Percentiles rank a stretch among this genome's conserved stretches.
These are phyloP conservation scores for Coptodon bakossiorum DNA, from an alignment of 2,113 vertebrate genomes.

Conservation along the genomic window DNA sequence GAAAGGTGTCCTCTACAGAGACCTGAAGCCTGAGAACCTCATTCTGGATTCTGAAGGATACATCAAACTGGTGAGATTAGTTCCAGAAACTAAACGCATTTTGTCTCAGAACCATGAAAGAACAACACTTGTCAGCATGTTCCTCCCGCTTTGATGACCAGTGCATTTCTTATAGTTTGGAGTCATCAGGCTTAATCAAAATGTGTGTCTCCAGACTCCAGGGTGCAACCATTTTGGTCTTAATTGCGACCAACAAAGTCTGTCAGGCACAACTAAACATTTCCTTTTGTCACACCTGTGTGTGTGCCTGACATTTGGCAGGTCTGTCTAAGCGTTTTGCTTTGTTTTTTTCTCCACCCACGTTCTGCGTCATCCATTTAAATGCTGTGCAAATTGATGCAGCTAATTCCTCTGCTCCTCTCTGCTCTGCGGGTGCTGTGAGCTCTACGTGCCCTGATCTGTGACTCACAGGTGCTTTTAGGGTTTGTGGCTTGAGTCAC, in stretches of 20 bases:
- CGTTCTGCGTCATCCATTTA: background rate
- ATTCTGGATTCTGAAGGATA: slow-evolving; percentile 89
- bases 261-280: background rate
- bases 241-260: rapidly evolving
- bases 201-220: background rate
- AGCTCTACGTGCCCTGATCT: background rate
- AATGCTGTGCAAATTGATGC: background rate
- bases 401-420: background rate
- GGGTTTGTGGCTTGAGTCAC: background rate
- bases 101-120: background rate
- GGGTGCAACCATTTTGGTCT: background rate
- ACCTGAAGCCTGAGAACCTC: slow-evolving; percentile 92
- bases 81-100: background rate
- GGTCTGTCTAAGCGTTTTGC: background rate
- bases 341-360: background rate
- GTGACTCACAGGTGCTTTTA: background rate
- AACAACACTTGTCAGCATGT: background rate
- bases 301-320: background rate
- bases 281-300: background rate
- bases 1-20: slow-evolving; percentile 86
- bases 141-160: background rate
- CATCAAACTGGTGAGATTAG: slow-evolving; percentile 81
- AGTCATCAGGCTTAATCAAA: background rate
- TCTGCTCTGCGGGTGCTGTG: background rate
- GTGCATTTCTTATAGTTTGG: background rate